Evolutionary conservation across 2,888 invertebrate species (phyloP), one percentile per base, ranked within the genome.

Genomic region (Acanthosoma haemorrhoidale): DNA sequence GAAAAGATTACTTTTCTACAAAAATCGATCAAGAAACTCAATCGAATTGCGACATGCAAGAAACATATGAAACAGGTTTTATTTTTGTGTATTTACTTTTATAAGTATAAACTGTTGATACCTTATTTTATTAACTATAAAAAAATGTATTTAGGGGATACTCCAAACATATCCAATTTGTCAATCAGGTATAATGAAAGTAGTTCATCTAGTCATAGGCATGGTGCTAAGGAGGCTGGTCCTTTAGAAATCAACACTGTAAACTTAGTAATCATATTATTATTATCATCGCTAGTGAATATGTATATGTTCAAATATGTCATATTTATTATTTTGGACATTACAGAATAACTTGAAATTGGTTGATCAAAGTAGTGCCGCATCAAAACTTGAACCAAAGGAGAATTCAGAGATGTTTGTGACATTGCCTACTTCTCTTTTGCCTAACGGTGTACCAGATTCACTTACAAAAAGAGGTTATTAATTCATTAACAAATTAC

Each of bases 1-100:
- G 25, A 34, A 51, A 16, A 18, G 67, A 67, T 43, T 67, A 15
- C 18, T 51, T 67, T 15, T 32, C 41, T 51, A 57, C 57, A 2
- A 67, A 67, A 25, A 16, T 67, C n/a, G 67, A 67, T 36, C 67
- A 67, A 31, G 67, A 67, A 34, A 51, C 31, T 21, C 67, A 67
- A 34, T 38, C 67, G 18, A 31, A 32, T 67, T 51, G 4, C 16
- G 41, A 32, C 8, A 60, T 4, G 5, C 16, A 11, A 57, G 41
- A 51, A 25, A 43, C 18, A 43, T 41, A 41, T 41, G 51, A 51
- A 25, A 2, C 25, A 29, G 51, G 51, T 51, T 25, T 25, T 2
- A n/a, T n/a, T 51, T n/a, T n/a, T n/a, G n/a, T n/a, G n/a, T n/a
- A n/a, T n/a, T n/a, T n/a, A n/a, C n/a, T n/a, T n/a, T n/a, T n/a